phyloP scores from a whole-genome alignment of 2,113 vertebrate genomes.

The Leucoraja erinaceus region DNA sequence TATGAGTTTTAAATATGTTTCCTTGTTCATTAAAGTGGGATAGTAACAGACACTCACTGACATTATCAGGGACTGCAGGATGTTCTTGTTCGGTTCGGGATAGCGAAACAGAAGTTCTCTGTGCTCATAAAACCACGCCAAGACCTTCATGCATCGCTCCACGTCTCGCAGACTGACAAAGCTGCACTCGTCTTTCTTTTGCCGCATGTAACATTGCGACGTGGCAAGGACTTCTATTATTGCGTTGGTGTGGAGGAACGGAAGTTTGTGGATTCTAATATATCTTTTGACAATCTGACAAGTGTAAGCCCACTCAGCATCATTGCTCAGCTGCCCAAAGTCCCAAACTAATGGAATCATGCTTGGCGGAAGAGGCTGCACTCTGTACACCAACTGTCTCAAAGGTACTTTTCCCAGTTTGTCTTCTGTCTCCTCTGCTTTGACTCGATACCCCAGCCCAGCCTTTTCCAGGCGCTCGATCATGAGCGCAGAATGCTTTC shows the following conservation, averaged over 20 bases:
- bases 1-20: constrained; percentile 50
- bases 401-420: constrained; percentile 62
- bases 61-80: constrained; percentile 55
- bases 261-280: constrained; percentile 45
- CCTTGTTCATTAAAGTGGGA: constrained; percentile 55
- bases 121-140: constrained; percentile 61
- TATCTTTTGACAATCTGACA: constrained; percentile 59
- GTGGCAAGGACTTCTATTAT: constrained; percentile 56
- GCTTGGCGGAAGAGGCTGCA: constrained; percentile 65
- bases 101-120: constrained; percentile 40
- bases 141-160: constrained; percentile 61
- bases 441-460: constrained; percentile 65
- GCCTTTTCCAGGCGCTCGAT: constrained; percentile 61
- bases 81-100: constrained; percentile 33
- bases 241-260: constrained; percentile 39
- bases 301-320: constrained; percentile 60
- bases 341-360: constrained; percentile 69
- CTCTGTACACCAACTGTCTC: constrained; percentile 64
- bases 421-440: constrained; percentile 60
- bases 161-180: constrained; percentile 68
- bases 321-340: constrained; percentile 65
- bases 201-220: constrained; percentile 61
- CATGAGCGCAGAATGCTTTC: constrained; percentile 57
- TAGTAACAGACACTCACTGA: constrained; percentile 66
- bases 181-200: constrained; percentile 59